Conservation (phyloP, 2,888 invertebrate species). For the Pilophorus perplexus region DNA sequence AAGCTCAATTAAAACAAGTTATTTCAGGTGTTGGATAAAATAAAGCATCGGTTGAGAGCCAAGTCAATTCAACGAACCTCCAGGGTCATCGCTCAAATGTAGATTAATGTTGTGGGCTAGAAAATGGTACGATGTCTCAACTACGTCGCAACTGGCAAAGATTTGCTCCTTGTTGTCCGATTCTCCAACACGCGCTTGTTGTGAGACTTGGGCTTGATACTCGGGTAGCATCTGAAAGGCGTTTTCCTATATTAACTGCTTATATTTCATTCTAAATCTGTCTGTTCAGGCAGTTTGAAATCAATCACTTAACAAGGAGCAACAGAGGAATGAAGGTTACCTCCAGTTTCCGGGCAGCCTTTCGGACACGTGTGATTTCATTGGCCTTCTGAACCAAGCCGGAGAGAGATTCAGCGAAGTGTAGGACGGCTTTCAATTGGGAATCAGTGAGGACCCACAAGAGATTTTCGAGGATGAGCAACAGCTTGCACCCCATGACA, state of each 20-base stretch:
- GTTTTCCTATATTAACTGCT: no score
- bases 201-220: conserved; percentile 69
- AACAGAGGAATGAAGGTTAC: no score
- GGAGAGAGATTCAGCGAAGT: conserved; percentile 81
- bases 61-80: no score
- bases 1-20: no score
- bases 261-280: neutral
- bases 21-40: no score
- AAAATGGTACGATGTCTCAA: conserved; percentile 96
- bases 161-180: conserved; percentile 54
- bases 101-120: conserved; percentile 89
- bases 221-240: conserved; percentile 64
- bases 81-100: conserved; percentile 94
- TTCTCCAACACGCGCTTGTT: conserved; percentile 57
- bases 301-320: neutral
- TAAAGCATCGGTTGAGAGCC: no score
- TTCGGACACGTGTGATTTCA: conserved; percentile 72
- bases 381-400: conserved; percentile 79
- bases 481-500: conserved; percentile 85
- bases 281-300: neutral
- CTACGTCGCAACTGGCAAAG: conserved; percentile 87
- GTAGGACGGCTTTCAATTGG: conserved; percentile 87
- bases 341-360: conserved; percentile 81
- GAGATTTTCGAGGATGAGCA: conserved; percentile 90
- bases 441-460: conserved; percentile 97